These are phyloP conservation scores for Dascyllus trimaculatus DNA, from an alignment of 2,113 vertebrate species.

Conservation along the genomic window DNA sequence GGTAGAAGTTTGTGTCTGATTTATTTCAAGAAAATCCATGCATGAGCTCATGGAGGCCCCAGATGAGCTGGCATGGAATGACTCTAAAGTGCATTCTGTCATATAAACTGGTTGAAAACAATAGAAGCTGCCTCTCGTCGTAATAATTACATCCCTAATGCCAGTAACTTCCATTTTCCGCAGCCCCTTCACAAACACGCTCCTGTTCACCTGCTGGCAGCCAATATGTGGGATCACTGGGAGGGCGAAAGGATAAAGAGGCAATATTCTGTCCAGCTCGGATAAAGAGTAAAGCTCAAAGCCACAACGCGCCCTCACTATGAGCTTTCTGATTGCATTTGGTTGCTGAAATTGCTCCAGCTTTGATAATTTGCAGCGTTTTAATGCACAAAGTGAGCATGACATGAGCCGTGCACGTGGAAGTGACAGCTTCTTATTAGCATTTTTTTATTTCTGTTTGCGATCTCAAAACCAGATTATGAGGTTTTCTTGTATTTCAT, in stretches of 20 bases:
- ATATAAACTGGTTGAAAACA: no score
- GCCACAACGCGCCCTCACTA: no score
- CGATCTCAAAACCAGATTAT: no score
- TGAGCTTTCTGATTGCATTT: not conserved
- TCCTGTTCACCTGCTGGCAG: slow-evolving; percentile 17
- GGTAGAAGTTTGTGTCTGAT: no score
- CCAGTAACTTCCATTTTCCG: slow-evolving; percentile 3
- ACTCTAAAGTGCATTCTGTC: no score
- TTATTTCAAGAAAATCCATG: no score
- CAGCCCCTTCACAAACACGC: not conserved
- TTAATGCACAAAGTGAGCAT: not conserved
- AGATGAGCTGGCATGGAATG: no score
- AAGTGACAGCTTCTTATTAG: not conserved
- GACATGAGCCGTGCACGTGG: not conserved
- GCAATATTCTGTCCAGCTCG: slow-evolving; percentile 29
- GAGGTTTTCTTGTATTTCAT: not conserved
- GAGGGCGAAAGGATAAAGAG: slow-evolving; percentile 34
- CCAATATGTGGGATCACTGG: slow-evolving; percentile 20
- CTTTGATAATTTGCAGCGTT: not conserved
- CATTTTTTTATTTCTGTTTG: not conserved
- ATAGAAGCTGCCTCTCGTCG: no score
- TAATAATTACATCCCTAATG: not conserved
- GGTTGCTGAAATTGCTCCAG: not conserved
- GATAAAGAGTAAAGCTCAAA: not conserved
- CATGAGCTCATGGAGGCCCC: no score